Conservation (phyloP, 2,113 vertebrate species). For the Sarotherodon lohbergeri region DNA sequence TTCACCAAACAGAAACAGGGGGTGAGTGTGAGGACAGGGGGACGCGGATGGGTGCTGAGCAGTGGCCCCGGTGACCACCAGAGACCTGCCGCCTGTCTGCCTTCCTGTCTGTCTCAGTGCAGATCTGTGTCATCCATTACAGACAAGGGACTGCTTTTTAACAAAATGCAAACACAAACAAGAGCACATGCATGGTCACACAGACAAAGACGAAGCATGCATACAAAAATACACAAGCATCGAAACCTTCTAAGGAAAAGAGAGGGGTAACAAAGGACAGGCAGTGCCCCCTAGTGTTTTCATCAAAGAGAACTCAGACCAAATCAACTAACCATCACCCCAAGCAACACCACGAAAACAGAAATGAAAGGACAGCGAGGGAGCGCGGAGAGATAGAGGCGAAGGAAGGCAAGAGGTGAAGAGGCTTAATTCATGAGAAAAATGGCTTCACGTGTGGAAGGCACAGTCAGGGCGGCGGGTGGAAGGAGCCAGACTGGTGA, state of each 20-base stretch:
- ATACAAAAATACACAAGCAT: slow-evolving; percentile 37
- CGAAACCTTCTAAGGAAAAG: slow-evolving; percentile 41
- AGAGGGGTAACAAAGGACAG: slow-evolving; percentile 82
- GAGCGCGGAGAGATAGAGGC: neutral
- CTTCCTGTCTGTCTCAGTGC: slow-evolving; percentile 66
- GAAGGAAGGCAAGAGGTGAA: neutral
- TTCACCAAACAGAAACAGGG: slow-evolving; percentile 52
- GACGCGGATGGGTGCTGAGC: slow-evolving; percentile 7
- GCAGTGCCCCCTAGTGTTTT: slow-evolving; percentile 99
- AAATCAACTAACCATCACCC: slow-evolving; percentile 63
- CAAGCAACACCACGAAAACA: slow-evolving; percentile 38
- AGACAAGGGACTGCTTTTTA: slow-evolving; percentile 60
- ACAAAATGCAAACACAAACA: slow-evolving; percentile 48
- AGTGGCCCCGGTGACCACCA: slow-evolving; percentile 49
- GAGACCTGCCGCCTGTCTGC: slow-evolving; percentile 44
- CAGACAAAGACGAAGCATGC: slow-evolving; percentile 8
- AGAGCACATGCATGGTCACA: slow-evolving; percentile 9
- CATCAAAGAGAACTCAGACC: slow-evolving; percentile 71
- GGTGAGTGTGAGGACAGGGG: neutral
- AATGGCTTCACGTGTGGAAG: slow-evolving; percentile 53
- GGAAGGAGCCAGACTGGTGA: neutral
- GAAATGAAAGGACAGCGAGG: neutral
- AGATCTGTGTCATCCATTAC: slow-evolving; percentile 77
- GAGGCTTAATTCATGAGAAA: slow-evolving; percentile 33
- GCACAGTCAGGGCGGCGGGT: neutral